Conservation (phyloP, 2,888 invertebrate species). For the Cataglyphis altisquamis region DNA sequence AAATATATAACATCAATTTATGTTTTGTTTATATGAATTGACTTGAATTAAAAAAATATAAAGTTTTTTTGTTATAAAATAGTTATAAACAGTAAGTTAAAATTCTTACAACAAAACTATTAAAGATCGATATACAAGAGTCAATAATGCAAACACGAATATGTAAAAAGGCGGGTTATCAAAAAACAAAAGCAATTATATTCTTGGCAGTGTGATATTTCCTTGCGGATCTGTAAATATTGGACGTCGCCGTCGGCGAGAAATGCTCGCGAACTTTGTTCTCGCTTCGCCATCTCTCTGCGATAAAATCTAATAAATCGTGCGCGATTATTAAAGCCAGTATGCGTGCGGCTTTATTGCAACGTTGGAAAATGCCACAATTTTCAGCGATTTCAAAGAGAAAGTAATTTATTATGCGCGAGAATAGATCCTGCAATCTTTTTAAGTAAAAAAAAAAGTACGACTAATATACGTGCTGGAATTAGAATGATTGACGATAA, state of each 20-base stretch:
- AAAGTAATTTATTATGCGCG: conserved; percentile 34
- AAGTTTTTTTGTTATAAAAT: neutral
- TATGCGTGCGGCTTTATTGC: conserved; percentile 49
- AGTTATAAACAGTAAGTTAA: neutral
- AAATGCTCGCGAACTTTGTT: conserved; percentile 41
- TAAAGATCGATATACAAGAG: neutral
- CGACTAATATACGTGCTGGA: too few species aligned
- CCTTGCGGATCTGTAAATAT: conserved; percentile 54
- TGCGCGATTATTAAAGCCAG: conserved; percentile 56
- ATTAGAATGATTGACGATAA: neutral
- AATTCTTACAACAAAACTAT: neutral
- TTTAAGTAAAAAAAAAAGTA: neutral
- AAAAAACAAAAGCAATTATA: conserved; percentile 33
- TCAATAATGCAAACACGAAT: neutral
- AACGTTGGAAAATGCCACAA: conserved; percentile 43
- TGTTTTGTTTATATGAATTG: neutral
- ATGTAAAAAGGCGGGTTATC: neutral
- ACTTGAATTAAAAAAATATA: neutral
- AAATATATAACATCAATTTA: neutral
- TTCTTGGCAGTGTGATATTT: conserved; percentile 41
- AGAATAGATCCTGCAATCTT: neutral
- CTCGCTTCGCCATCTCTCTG: conserved; percentile 46
- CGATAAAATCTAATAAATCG: conserved; percentile 62
- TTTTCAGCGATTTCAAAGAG: conserved; percentile 47
- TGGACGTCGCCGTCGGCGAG: conserved; percentile 34